Conservation (phyloP, 2,113 vertebrate species). For the Melozone crissalis region DNA sequence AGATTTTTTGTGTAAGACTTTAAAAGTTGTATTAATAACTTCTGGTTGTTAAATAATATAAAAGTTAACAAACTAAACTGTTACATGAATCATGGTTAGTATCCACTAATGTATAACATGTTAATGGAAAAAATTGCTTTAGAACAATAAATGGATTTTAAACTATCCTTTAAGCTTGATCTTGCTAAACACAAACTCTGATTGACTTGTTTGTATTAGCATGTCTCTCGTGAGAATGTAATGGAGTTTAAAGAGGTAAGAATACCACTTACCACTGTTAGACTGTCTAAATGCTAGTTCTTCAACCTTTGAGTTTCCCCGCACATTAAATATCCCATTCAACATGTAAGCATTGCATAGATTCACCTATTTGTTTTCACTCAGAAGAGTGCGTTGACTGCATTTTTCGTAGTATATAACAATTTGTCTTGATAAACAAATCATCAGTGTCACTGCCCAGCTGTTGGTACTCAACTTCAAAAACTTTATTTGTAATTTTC, state of each 20-base stretch:
- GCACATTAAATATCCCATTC: conserved; percentile 86
- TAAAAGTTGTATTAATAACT: conserved; percentile 90
- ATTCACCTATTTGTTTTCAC: conserved; percentile 88
- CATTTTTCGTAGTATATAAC: conserved; percentile 82
- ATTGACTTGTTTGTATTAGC: conserved; percentile 94
- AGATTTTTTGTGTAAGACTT: conserved; percentile 88
- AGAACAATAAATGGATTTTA: conserved; percentile 95
- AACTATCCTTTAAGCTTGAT: conserved; percentile 94
- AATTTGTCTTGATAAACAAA: conserved; percentile 85
- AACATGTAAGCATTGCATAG: conserved; percentile 86
- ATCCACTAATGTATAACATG: conserved; percentile 90
- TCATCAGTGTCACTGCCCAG: conserved; percentile 89
- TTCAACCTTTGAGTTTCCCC: conserved; percentile 85
- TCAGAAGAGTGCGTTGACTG: conserved; percentile 83
- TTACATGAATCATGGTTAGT: conserved; percentile 89
- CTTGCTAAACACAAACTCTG: conserved; percentile 96
- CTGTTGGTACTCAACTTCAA: conserved; percentile 90
- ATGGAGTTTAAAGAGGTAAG: conserved; percentile 99
- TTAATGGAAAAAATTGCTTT: conserved; percentile 89
- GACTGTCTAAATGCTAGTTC: conserved; percentile 86
- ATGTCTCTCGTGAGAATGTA: conserved; percentile 93
- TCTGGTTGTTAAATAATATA: conserved; percentile 92
- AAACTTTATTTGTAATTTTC: conserved; percentile 92
- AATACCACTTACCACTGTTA: conserved; percentile 88
- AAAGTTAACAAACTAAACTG: conserved; percentile 90